Conservation (phyloP, 2,888 invertebrate genomes). For the Napeogenes inachia region DNA sequence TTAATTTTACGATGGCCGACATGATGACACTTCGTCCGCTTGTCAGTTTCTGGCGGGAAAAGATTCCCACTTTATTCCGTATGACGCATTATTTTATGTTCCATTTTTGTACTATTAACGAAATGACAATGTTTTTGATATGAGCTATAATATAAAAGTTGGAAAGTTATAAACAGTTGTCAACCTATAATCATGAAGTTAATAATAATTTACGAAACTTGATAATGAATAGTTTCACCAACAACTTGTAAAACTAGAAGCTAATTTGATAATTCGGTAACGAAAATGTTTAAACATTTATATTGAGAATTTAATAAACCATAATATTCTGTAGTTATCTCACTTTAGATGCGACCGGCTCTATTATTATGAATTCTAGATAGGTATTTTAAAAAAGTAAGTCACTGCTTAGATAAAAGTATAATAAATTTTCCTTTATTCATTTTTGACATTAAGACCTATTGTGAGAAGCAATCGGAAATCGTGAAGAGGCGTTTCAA, state of each 20-base stretch:
- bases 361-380: background rate
- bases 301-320: too few relatives aligned
- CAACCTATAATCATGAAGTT: conserved; percentile 3
- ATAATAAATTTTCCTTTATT: conserved; percentile 33
- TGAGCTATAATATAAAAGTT: background rate
- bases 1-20: conserved; percentile 46
- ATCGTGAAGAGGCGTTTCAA: conserved; percentile 49
- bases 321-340: too few relatives aligned
- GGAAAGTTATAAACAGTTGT: background rate
- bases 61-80: conserved; percentile 5
- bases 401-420: conserved; percentile 22
- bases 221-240: background rate
- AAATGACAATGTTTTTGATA: background rate
- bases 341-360: too few relatives aligned
- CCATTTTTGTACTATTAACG: background rate
- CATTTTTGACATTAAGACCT: conserved; percentile 41
- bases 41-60: conserved; percentile 33
- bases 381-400: background rate
- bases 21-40: conserved; percentile 30
- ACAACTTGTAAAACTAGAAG: background rate
- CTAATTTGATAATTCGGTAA: too few relatives aligned
- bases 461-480: conserved; percentile 62
- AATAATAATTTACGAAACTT: background rate
- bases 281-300: too few relatives aligned
- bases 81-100: conserved; percentile 8